These are phyloP conservation scores for Dinothrombium tinctorium DNA, from an alignment of 1,140 invertebrate species.

Conservation along the genomic window DNA sequence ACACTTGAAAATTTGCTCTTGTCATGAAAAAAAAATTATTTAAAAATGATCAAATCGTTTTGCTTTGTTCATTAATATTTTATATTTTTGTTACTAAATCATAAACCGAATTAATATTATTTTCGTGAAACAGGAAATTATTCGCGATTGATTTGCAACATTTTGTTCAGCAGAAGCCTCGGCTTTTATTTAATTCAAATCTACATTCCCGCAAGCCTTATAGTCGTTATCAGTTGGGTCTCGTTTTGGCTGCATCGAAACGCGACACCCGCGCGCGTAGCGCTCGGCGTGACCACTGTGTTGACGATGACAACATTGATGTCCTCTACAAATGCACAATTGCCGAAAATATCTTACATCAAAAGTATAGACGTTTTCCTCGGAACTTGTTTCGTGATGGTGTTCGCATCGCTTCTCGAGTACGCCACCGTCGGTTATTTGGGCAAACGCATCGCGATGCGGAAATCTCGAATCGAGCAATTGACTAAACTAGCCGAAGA, in stretches of 20 bases:
- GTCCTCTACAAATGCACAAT: conserved; percentile 88
- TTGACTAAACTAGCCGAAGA: conserved; percentile 71
- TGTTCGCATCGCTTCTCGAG: conserved; percentile 25
- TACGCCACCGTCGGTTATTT: conserved; percentile 83
- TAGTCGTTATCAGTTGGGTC: conserved; percentile 28
- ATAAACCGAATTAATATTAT: too few relatives aligned
- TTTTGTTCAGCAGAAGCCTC: conserved; percentile 91
- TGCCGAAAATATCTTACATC: conserved; percentile 95
- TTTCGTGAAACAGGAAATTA: conserved; percentile 83
- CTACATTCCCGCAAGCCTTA: conserved; percentile 27
- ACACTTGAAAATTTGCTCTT: too few relatives aligned
- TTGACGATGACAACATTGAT: conserved; percentile 89
- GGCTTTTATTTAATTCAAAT: conserved; percentile 80
- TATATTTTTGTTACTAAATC: too few relatives aligned
- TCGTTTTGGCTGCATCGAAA: conserved; percentile 26
- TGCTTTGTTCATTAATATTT: too few relatives aligned
- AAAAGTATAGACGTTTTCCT: conserved; percentile 95
- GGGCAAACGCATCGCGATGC: conserved; percentile 81
- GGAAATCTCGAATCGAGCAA: conserved; percentile 60
- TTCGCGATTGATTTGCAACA: conserved; percentile 84
- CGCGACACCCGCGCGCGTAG: conserved; percentile 23
- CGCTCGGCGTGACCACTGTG: conserved; percentile 28
- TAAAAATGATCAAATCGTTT: too few relatives aligned
- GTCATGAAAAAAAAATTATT: too few relatives aligned
- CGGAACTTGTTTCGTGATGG: conserved; percentile 78